Base-by-base conservation (phyloP, 2,888 invertebrate species). In the Chrysina gloriosa region DNA sequence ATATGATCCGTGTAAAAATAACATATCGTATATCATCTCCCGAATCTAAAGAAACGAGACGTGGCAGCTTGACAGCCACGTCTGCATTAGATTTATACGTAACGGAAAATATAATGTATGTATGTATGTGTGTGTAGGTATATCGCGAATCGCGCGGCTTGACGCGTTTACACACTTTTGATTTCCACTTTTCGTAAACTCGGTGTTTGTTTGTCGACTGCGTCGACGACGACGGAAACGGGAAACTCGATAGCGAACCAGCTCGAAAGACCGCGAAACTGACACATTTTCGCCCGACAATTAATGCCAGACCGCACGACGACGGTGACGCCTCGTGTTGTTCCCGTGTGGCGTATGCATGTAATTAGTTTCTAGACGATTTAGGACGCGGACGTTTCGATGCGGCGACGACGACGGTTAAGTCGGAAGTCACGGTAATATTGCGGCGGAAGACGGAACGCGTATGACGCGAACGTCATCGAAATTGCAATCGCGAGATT, bases 201-300 rank as follows among this genome's bases (percentile, higher is more conserved):
- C 9, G 27, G 11, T 29, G 50, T 27, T 29, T 50, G 27, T 50
- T 29, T n/a, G 29, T 16, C 2, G 29, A 29, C 11, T 27, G 14
- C 29, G 27, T 29, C 7, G 29, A 14, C 2, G 29, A 29, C 11
- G 50, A 16, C 29, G 27, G 1, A 50, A n/a, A 27, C 6, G 11
- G 14, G 4, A 14, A 29, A 50, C 9, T 5, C 27, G 27, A 16
- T 14, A 29, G 6, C 27, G 29, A 14, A n/a, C n/a, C n/a, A n/a
- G n/a, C 16, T 27, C 11, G 27, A 21, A 50, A 50, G 5, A n/a
- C 27, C 50, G 27, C 29, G n/a, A 27, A 27, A 2, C 14, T 50
- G 50, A 50, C 50, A 50, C 50, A 50, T 11, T 27, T 50, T 14
- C 27, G 27, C 27, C 14, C 29, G 50, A 27, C 27, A 50, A 50